Base-by-base conservation (phyloP, 2,797 vertebrate genomes). In the Syngnathus acus region DNA sequence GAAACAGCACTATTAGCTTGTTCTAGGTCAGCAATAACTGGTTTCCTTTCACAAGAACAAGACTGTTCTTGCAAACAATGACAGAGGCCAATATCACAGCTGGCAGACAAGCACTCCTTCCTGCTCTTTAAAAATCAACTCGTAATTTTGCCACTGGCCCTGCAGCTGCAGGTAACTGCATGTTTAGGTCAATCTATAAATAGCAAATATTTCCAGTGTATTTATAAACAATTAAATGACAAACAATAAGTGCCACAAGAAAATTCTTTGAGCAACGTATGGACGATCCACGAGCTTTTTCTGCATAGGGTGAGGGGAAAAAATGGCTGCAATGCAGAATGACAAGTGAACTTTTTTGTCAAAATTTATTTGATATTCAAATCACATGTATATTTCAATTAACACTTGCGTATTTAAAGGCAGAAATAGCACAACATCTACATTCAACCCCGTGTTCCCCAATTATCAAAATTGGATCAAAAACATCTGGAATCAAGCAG, bases 1-100 rank as follows among this genome's bases (percentile, higher is more conserved):
- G 87, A 89, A 91, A 87, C 79, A 66, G 74, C 76, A 84, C 84
- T 84, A 84, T 87, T 87, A 74, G 81, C 82, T 82, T 83, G 86
- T 83, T 85, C 80, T 78, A 81, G 78, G 77, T 84, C 82, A 90
- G 87, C 89, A 88, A 88, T 68, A 81, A 82, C 80, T 80, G 73
- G 83, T 86, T 90, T 90, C 86, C 84, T 82, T 80, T 75, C 72
- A 74, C 76, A 78, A 70, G 74, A 80, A 84, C 82, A 86, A 84
- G 87, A 90, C 82, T 75, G 47, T 78, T 86, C 81, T 64, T 50
- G 74, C 81, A 72, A 72, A 64, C 79, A 79, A 88, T 86, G 81
- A 88, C 87, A 80, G 82, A 82, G 86, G 71, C 32, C 79, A 76
- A 73, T 90, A 90, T 91, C 89, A 88, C 83, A 65, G 80, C 70